Conservation (phyloP, 2,113 vertebrate genomes). For the Psettodes erumei region DNA sequence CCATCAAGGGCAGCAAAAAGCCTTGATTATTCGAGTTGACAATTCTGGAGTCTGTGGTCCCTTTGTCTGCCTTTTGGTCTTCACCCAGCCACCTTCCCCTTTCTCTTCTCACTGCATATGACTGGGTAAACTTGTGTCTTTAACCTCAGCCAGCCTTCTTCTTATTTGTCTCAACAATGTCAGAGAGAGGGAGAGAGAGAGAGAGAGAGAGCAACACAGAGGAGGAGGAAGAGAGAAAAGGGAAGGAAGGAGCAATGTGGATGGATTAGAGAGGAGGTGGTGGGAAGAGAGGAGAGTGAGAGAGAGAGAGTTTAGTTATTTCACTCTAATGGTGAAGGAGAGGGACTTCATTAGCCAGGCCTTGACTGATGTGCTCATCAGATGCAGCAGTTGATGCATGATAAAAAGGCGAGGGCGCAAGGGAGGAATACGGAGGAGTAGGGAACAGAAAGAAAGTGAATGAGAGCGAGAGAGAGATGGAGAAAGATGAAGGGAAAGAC, state of each 20-base stretch:
- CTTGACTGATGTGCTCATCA: conserved; percentile 76
- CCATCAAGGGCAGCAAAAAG: too few species aligned
- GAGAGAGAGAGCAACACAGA: neutral
- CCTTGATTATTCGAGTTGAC: too few species aligned
- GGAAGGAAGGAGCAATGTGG: neutral
- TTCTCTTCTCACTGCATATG: neutral
- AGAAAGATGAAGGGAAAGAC: conserved; percentile 39
- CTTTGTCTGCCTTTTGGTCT: neutral
- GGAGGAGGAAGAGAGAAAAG: neutral
- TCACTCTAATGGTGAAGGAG: conserved; percentile 70
- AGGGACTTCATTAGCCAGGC: conserved; percentile 72
- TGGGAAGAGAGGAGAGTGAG: conserved; percentile 12
- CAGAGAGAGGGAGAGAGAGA: neutral
- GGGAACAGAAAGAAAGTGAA: conserved; percentile 38
- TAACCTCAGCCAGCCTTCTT: neutral
- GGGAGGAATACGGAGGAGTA: conserved; percentile 40
- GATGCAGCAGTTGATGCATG: conserved; percentile 66
- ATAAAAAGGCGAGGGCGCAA: conserved; percentile 57
- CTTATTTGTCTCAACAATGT: neutral
- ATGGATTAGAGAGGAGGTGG: conserved; percentile 39
- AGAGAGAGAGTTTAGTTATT: conserved; percentile 63
- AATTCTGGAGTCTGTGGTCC: too few species aligned
- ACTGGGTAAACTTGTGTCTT: conserved; percentile 4
- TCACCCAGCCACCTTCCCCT: neutral
- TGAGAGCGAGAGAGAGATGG: conserved; percentile 12